Evolutionary conservation across 1,140 invertebrate genomes (phyloP), one percentile per base, ranked within the genome.

Genomic region (Lamellibrachia luymesi): DNA sequence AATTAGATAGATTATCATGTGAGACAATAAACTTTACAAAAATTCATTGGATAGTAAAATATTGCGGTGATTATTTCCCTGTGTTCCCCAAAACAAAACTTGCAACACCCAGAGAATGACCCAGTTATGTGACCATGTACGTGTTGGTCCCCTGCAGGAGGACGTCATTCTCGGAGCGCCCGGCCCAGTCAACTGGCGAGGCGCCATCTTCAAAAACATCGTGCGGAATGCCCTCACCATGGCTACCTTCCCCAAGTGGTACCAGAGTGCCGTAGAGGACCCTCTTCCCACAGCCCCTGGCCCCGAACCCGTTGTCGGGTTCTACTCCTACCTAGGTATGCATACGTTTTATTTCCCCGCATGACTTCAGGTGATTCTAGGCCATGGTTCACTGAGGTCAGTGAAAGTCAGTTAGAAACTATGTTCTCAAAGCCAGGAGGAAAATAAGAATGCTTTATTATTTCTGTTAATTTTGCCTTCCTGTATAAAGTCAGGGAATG

Each of bases 261-360:
- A 98, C 95, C 97, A 50, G 38, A 93, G 92, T 38, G 38, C 64
- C 10, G 64, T 93, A 7, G 90, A 56, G 50, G 91, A 93, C 27
- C 92, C 80, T 50, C 51, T 80, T 7, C 56, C 52, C 25, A 38
- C 6, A 6, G 27, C 6, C 8, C 56, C 80, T 51, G 93, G 90
- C 38, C 93, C 93, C 7, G 27, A 51, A 50, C 93, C 93, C 22
- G 93, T 90, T 7, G 91, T 50, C 10, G 51, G 27, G 4, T 93
- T 98, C 96, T 98, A 99, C 96, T 98, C 98, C 95, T 99, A 99
- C 96, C 96, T 98, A 94, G 98, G 98, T 98, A 94, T 93, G 91
- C 94, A 91, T 90, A 4, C 27, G 4, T 80, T 8, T 80, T 80
- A 22, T 80, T 80, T 80, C 5, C 13, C 52, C 6, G 64, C 25